These are phyloP conservation scores for Lymantria monacha DNA, from an alignment of 2,888 invertebrate species.

Conservation along the genomic window DNA sequence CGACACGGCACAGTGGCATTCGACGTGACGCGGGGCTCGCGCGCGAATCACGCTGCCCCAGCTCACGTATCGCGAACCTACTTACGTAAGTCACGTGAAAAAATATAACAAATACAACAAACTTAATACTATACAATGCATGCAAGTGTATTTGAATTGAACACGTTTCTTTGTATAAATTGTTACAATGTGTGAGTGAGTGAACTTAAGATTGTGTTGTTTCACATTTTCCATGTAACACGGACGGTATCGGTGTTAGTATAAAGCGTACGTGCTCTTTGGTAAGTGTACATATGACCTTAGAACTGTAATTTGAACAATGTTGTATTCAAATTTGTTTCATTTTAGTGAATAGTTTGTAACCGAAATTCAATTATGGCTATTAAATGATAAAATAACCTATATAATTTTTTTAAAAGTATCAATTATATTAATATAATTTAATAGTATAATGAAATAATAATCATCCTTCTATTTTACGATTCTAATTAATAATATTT, in stretches of 20 bases:
- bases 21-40: conserved; percentile 53
- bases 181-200: conserved; percentile 37
- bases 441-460: too few relatives aligned
- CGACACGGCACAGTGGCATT: conserved; percentile 56
- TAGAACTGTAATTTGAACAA: background rate
- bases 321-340: background rate
- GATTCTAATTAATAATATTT: too few relatives aligned
- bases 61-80: conserved; percentile 35
- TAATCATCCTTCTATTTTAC: too few relatives aligned
- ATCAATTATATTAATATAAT: too few relatives aligned
- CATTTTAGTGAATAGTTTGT: too few relatives aligned
- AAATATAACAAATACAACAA: conserved; percentile 24
- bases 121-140: conserved; percentile 20
- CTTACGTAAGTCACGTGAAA: conserved; percentile 69
- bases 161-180: conserved; percentile 7
- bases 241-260: conserved; percentile 23
- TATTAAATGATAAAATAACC: too few relatives aligned
- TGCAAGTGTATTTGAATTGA: conserved; percentile 24
- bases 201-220: conserved; percentile 45
- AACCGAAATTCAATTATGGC: too few relatives aligned
- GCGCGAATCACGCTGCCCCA: conserved; percentile 36
- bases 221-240: conserved; percentile 42
- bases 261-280: conserved; percentile 25
- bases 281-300: conserved; percentile 25
- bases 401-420: too few relatives aligned